Percentiles rank a stretch among this genome's conserved stretches.
Conservation (phyloP, 2,797 vertebrate species). For the Pipistrellus kuhlii region DNA sequence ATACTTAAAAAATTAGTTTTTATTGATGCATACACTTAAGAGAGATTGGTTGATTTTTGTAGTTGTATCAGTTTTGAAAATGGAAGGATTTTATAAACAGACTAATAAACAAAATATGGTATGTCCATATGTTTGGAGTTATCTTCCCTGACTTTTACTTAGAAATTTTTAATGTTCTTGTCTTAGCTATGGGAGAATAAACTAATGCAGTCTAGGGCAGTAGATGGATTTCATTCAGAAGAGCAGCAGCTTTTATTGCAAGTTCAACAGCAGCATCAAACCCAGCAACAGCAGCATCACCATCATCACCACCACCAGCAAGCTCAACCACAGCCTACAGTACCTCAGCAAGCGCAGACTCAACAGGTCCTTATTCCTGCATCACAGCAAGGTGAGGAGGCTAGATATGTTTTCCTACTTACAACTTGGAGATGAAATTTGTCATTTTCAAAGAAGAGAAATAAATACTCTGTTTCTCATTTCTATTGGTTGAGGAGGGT, state of each 20-base stretch:
- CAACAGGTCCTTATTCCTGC: constrained; percentile 95
- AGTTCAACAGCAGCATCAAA: constrained; percentile 89
- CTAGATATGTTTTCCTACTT: neutral
- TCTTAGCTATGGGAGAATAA: constrained; percentile 98
- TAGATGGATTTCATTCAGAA: constrained; percentile 98
- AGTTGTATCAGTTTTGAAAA: constrained; percentile 49
- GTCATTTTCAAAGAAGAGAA: constrained; percentile 44
- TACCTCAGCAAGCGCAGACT: constrained; percentile 89
- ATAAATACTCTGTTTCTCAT: constrained; percentile 30
- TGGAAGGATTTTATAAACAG: constrained; percentile 35
- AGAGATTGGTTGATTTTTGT: constrained; percentile 7
- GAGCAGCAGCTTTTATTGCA: constrained; percentile 96
- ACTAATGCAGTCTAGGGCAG: constrained; percentile 98
- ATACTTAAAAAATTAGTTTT: constrained; percentile 35
- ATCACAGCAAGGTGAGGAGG: constrained; percentile 92
- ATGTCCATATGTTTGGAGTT: neutral
- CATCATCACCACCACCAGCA: constrained; percentile 92
- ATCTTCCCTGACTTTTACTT: constrained; percentile 1
- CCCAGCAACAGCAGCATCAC: constrained; percentile 90
- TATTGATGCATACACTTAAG: constrained; percentile 20
- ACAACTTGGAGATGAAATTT: neutral
- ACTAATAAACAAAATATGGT: neutral
- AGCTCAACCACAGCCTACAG: constrained; percentile 88
- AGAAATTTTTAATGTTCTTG: constrained; percentile 72
- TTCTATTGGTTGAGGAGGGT: neutral